phyloP scores from a whole-genome alignment of 1,140 invertebrate genomes.

The Calliphora vicina region DNA sequence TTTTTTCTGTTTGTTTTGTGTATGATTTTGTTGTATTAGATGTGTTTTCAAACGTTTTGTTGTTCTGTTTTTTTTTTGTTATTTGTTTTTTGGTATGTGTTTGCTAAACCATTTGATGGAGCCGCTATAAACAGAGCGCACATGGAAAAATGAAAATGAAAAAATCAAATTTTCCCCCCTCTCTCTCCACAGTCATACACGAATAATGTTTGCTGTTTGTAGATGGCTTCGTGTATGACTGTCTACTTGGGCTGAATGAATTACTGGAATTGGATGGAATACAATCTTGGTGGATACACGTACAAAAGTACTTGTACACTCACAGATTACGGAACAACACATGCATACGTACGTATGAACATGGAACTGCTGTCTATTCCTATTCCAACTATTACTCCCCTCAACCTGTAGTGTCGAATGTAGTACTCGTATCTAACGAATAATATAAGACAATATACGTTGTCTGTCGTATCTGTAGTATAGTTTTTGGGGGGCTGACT shows the following conservation, averaged over 20 bases:
- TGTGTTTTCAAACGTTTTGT: neutral
- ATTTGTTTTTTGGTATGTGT: neutral
- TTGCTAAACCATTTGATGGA: constrained; percentile 6
- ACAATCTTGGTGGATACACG: neutral
- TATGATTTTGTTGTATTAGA: neutral
- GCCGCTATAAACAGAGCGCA: constrained; percentile 8
- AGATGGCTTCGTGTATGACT: neutral
- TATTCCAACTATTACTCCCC: too few relatives aligned
- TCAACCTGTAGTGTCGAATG: too few relatives aligned
- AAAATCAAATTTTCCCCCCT: neutral
- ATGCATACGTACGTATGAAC: neutral
- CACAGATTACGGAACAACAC: neutral
- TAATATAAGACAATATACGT: too few relatives aligned
- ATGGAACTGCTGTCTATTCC: too few relatives aligned
- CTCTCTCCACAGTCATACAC: neutral
- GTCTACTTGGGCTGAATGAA: neutral
- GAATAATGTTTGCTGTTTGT: neutral
- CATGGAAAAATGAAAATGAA: neutral
- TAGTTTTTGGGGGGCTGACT: neutral
- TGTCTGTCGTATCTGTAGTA: neutral
- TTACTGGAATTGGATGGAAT: neutral
- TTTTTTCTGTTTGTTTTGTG: too few relatives aligned
- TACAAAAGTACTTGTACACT: neutral
- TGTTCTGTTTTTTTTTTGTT: neutral
- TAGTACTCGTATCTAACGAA: too few relatives aligned